Evolutionary conservation across 2,797 vertebrate species (phyloP).

Genomic region (Synaphobranchus kaupii): DNA sequence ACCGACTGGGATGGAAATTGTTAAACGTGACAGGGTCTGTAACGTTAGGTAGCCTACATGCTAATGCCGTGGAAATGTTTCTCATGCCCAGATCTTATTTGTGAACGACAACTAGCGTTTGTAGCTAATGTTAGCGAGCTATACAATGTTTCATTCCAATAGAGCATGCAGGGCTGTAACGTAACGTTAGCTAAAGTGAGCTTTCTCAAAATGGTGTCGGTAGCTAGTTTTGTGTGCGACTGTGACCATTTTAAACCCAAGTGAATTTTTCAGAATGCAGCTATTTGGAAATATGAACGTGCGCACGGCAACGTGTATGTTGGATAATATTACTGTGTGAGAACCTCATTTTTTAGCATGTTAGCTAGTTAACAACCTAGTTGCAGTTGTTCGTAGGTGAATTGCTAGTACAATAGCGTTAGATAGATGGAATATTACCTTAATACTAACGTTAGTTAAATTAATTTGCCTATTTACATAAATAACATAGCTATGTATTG

Average conservation of each 20-base stretch:
- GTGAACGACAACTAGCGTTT: conserved; percentile 1
- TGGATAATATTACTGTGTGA: background rate
- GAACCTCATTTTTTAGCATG: background rate
- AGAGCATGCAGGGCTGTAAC: conserved; percentile 12
- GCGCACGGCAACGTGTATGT: background rate
- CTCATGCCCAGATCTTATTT: conserved; percentile 36
- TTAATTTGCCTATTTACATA: background rate
- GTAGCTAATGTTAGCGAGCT: conserved; percentile 1
- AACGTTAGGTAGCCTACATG: background rate
- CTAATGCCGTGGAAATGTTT: conserved; percentile 31
- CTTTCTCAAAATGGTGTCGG: conserved; percentile 36
- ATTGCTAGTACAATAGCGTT: too few species aligned
- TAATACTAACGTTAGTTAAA: background rate
- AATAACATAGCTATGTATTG: background rate
- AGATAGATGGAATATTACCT: too few species aligned
- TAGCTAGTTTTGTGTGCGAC: conserved; percentile 24
- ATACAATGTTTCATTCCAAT: conserved; percentile 16
- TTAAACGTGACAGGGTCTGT: conserved; percentile 33
- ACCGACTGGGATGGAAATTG: conserved; percentile 1
- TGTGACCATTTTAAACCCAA: conserved; percentile 30
- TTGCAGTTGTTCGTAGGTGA: background rate
- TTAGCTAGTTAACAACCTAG: background rate
- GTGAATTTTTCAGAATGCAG: conserved; percentile 21
- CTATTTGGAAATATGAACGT: background rate
- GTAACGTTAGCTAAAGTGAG: conserved; percentile 10